Conservation (phyloP, 2,113 vertebrate genomes). For the Oriolus oriolus region DNA sequence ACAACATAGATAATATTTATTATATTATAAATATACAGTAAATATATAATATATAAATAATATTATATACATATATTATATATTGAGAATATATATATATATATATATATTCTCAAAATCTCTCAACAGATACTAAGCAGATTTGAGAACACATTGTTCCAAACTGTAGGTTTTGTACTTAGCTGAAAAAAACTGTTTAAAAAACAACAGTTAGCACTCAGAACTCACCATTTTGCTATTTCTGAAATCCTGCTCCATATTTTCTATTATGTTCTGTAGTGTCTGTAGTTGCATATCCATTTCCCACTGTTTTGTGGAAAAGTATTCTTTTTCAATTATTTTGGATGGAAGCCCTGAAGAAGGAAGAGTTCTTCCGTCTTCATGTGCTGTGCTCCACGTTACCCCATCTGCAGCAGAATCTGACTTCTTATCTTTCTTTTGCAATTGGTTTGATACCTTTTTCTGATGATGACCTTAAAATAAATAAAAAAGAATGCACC, state of each 20-base stretch:
- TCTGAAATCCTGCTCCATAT: conserved; percentile 82
- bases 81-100: no score
- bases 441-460: background rate
- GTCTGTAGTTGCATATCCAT: conserved; percentile 78
- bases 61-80: no score
- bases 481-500: background rate
- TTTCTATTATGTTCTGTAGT: conserved; percentile 80
- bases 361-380: background rate
- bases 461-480: background rate
- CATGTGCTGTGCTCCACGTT: conserved; percentile 3
- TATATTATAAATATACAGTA: background rate
- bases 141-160: background rate
- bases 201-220: background rate
- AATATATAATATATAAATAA: background rate
- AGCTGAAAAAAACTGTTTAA: background rate
- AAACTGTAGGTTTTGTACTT: background rate
- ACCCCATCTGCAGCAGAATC: background rate
- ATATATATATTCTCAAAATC: background rate
- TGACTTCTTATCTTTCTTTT: background rate
- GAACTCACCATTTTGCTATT: conserved; percentile 67
- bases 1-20: background rate
- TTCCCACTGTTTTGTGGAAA: conserved; percentile 74
- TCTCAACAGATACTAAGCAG: background rate
- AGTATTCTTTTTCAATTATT: conserved; percentile 39
- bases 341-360: background rate